Evolutionary conservation across 2,797 vertebrate genomes (phyloP), one percentile per base, ranked within the genome.

Genomic region (Hoplostethus mediterraneus): DNA sequence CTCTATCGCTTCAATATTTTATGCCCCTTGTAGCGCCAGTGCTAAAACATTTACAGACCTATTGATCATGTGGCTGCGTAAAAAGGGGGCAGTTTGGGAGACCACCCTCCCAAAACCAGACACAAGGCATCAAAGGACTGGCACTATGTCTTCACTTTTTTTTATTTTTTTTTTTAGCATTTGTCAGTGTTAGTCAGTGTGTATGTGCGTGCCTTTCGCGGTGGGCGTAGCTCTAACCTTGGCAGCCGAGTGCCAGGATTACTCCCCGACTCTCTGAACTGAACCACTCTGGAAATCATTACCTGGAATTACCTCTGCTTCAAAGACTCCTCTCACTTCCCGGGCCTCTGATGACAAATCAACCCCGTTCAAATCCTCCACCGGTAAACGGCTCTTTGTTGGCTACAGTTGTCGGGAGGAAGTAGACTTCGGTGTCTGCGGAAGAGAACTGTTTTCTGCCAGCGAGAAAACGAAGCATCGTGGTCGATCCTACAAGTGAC

Each of bases 241-340:
- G 77, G 75, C 58, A 71, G 75, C 57, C 71, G 73, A 79, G 75
- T 47, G 64, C 80, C 65, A 77, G 83, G 78, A 84, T 89, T 77
- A 81, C 80, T 86, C 66, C 47, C 58, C 88, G 78, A 90, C 80
- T 83, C 75, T 79, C 73, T 88, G 88, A 91, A 87, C 81, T 75
- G 54, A 83, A 76, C 85, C 67, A 67, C 75, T 89, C 91, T 93
- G 92, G 92, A 94, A 93, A 81, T 82, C 84, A 90, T 92, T 94
- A 94, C 73, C 82, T 81, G 81, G 83, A 83, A 82, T 77, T 83
- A 80, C 86, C 77, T 59, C 51, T 59, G 66, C 84, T 87, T 93
- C 61, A 79, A 83, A 92, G 80, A 79, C 77, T 70, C 63, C 70
- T 54, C 44, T 33, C 21, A n/a, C 45, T 62, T 21, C 57, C 56